Base-by-base conservation (phyloP, 64 coral and sea anemone species). In the Montipora sp. region DNA sequence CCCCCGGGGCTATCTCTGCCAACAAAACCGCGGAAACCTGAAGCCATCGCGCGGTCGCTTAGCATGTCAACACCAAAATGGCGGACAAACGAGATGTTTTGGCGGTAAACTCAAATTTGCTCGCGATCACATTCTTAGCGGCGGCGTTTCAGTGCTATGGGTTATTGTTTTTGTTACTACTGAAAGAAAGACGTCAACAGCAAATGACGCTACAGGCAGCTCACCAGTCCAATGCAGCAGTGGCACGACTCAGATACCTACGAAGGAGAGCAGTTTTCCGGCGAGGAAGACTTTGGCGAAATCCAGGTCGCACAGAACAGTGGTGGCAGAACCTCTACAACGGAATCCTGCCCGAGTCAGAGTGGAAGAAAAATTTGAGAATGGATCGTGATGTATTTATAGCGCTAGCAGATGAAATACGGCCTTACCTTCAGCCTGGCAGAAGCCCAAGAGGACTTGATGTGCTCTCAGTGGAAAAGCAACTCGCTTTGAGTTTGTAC, bases 301-400 rank as follows among this genome's bases (percentile, higher is more conserved):
- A 47, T 66, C 76, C 89, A 48, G 89, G 89, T 9, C 57, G 59
- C 13, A 90, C 89, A 70, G 77, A 90, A 80, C 89, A 90, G 75
- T 67, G n/a, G n/a, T n/a, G n/a, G n/a, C n/a, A n/a, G n/a, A n/a
- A n/a, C n/a, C n/a, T n/a, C n/a, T n/a, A n/a, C n/a, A n/a, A n/a
- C n/a, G n/a, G n/a, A n/a, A n/a, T n/a, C n/a, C n/a, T n/a, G n/a
- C n/a, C n/a, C n/a, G n/a, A n/a, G n/a, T n/a, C 58, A 15, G 71
- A 92, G 59, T 92, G 90, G 90, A 81, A 81, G 75, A 90, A 90
- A 73, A 90, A 90, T 70, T 66, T 90, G 43, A 58, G 89, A 82
- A 80, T 90, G 63, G 78, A 90, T 90, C 88, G 88, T 27, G 74
- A 90, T 78, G 51, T 23, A 16, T 90, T 90, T 61, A 50, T 81